Evolutionary conservation across 2,113 vertebrate genomes (phyloP).

Genomic region (Cyrtonyx montezumae): DNA sequence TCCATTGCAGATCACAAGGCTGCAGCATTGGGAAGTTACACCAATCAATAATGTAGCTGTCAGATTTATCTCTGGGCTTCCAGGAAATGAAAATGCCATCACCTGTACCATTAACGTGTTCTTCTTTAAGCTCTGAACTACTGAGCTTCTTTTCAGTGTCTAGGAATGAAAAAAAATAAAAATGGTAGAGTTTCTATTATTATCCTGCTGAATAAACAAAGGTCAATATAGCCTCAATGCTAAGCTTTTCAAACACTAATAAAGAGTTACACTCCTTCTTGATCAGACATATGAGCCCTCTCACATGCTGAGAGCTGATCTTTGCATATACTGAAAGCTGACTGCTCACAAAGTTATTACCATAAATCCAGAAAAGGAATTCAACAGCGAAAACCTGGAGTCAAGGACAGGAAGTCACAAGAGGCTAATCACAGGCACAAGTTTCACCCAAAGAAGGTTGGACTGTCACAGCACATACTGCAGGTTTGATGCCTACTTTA

Average conservation of each 20-base stretch:
- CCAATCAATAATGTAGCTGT: conserved; percentile 79
- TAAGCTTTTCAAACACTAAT: not conserved
- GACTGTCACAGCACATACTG: not conserved
- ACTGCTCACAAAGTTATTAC: not conserved
- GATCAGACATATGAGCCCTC: not conserved
- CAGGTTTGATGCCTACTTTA: not conserved
- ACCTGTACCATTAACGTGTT: conserved; percentile 32
- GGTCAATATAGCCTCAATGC: not conserved
- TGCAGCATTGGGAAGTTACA: conserved; percentile 29
- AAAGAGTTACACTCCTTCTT: not conserved
- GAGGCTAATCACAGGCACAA: not conserved
- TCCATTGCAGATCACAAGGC: conserved; percentile 75
- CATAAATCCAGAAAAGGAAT: not conserved
- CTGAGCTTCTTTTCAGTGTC: not conserved
- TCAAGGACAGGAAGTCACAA: not conserved
- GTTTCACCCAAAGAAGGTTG: not conserved
- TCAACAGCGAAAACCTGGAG: not conserved
- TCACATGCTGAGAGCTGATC: not conserved
- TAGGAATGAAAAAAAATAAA: conserved; percentile 14
- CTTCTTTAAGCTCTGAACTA: conserved; percentile 21
- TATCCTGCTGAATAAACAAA: not conserved
- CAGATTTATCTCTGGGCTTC: not conserved
- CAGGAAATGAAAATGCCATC: conserved; percentile 72
- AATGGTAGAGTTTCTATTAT: not conserved
- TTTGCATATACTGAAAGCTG: not conserved